Base-by-base conservation (phyloP, 2,113 vertebrate genomes). In the Cairina moschata region DNA sequence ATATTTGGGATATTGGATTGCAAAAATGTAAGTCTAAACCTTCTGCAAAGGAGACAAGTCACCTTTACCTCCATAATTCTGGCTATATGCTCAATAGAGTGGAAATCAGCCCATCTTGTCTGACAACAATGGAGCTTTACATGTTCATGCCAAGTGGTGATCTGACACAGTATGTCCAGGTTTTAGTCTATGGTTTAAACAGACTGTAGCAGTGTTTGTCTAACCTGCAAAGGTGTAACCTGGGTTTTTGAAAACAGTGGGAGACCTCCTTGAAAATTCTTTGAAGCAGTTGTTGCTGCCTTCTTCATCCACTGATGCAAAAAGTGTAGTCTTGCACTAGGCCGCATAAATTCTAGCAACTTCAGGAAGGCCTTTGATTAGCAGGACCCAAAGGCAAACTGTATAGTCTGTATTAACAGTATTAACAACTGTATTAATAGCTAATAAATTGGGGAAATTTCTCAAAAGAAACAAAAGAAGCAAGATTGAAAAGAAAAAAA, bases 401-500 rank as follows among this genome's bases (percentile, higher is more conserved):
- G 10, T 36, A 79, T 40, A 18, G 0, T 11, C 52, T 48, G 46
- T 48, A 48, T 48, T 48, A 48, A 48, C 46, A 48, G 46, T 48
- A 48, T 48, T 48, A 48, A 46, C 18, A 48, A 21, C 46, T 48
- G 46, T 48, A 46, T 21, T 48, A 62, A 36, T 60, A 81, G 48
- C 56, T 68, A 75, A 31, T 21, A 73, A 88, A 22, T 8, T 1
- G 4, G 55, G 72, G 32, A 88, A 84, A 38, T 31, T 80, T 67
- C 28, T 90, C 72, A 80, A 73, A 73, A 77, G 26, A 77, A 83
- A 88, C 40, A 86, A 90, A 93, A 86, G 28, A 85, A 85, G 58
- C 50, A 88, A 50, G 46, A 75, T 10, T 2, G 21, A 38, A 56
- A 62, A 82, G 74, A 56, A 62, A 82, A 77, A 58, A 77, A n/a